Base-by-base conservation (phyloP, 2,797 vertebrate species). In the Xiphorhynchus erythropygius region DNA sequence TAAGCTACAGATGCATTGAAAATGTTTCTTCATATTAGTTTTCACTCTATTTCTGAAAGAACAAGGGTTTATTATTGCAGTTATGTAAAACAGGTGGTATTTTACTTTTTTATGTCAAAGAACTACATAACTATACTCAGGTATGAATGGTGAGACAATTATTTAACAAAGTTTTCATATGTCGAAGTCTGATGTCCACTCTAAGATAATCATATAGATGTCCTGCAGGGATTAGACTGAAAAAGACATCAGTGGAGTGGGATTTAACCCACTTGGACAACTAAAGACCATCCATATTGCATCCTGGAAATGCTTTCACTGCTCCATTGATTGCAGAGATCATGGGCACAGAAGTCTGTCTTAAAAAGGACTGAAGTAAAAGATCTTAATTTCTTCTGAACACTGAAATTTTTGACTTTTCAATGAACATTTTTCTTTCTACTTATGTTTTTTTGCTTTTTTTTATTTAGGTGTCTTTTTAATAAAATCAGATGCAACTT, bases 31-130 rank as follows among this genome's bases (percentile, higher is more conserved):
- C 47, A 10, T 65, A 18, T 68, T 75, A 56, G 50, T 57, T 94
- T 92, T 65, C 60, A 74, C 21, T 73, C 23, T 6, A 24, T 84
- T 90, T 85, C 41, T 27, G 74, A 89, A 90, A 88, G 57, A 92
- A 92, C 79, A 89, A 75, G 41, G 24, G 46, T 16, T 68, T 78
- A 56, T 78, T 90, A 84, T 63, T 91, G 65, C 53, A 81, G 9
- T 83, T 75, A 69, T 44, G 56, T 24, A 77, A 94, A 94, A 56
- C 82, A 91, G 76, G 85, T 81, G 60, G 42, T 35, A 64, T 76
- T 94, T 83, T 70, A 74, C 53, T 74, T 84, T 95, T 92, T 87
- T 79, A 23, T 71, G 60, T 77, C 64, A 67, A 73, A 74, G 39
- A 64, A 79, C 64, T 87, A 18, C 56, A 84, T n/a, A 71, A 64